Evolutionary conservation across 1,140 invertebrate species (phyloP).

Genomic region (Gryon sp.): DNA sequence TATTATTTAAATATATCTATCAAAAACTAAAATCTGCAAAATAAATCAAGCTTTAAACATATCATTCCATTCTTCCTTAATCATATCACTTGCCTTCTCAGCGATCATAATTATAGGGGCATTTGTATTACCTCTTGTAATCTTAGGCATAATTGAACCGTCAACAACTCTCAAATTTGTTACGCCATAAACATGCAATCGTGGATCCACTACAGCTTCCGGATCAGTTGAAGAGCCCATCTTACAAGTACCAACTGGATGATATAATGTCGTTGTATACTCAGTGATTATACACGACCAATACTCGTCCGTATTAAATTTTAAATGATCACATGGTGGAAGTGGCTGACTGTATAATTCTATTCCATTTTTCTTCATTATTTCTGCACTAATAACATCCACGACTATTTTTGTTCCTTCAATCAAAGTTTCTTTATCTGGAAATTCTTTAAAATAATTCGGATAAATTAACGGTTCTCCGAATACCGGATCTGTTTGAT

Average conservation of each 20-base stretch:
- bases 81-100: conserved; percentile 86
- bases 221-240: conserved; percentile 85
- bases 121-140: conserved; percentile 87
- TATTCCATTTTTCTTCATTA: conserved; percentile 64
- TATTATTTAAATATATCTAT: too few relatives aligned
- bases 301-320: conserved; percentile 81
- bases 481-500: conserved; percentile 80
- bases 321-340: conserved; percentile 67
- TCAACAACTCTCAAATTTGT: conserved; percentile 87
- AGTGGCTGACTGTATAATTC: conserved; percentile 60
- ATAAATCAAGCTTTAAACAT: too few relatives aligned
- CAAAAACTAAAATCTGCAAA: background rate
- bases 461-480: conserved; percentile 83
- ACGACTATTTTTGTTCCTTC: conserved; percentile 75
- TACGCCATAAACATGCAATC: conserved; percentile 84
- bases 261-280: conserved; percentile 83
- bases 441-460: conserved; percentile 79
- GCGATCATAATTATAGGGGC: conserved; percentile 89
- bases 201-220: conserved; percentile 83
- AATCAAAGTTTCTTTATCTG: conserved; percentile 75
- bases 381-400: conserved; percentile 58
- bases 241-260: conserved; percentile 87
- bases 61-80: conserved; percentile 81
- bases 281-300: conserved; percentile 84
- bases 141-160: conserved; percentile 89